Evolutionary conservation across 2,797 vertebrate genomes (phyloP), one percentile per base, ranked within the genome.

Genomic region (Scarus forsteni): DNA sequence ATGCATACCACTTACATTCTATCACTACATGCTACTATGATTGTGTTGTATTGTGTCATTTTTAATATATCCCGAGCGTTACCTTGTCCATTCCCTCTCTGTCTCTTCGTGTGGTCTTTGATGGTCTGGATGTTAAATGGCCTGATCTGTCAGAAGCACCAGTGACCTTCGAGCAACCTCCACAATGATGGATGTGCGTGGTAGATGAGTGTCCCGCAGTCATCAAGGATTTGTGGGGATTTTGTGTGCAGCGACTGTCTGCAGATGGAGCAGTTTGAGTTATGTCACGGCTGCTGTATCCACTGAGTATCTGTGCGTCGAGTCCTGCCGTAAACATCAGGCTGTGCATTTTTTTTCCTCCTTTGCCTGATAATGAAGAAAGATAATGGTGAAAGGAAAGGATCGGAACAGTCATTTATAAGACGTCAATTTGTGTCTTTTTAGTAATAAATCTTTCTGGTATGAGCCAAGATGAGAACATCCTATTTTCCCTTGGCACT

Each of bases 391-490:
- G 84, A 88, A 84, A 88, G 66, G 48, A 70, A 66, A 50, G 66
- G 73, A 84, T 79, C 70, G 73, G 67, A 74, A 60, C 53, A 75
- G 79, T 83, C 84, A 83, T 82, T 89, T 84, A 73, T 54, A 75
- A 87, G 85, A 86, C 86, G 90, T 89, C 88, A 88, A 86, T 92
- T 85, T 87, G 72, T 80, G 72, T 85, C 79, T 79, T 88, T 92
- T 88, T 76, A 75, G 75, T 73, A 85, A 90, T 90, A 85, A 77
- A 92, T 91, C 80, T 85, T 78, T 74, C 79, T 66, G 34, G 73
- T 54, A 36, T 80, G 59, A 66, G 70, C 65, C 59, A 71, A 88
- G 83, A 90, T 72, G 75, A 81, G 83, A 85, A 86, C 85, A 83
- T 86, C 80, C 72, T 64, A 85, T 90, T 89, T 87, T 70, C 63